Base-by-base conservation (phyloP, 2,113 vertebrate genomes). In the Hepsetus odoe region DNA sequence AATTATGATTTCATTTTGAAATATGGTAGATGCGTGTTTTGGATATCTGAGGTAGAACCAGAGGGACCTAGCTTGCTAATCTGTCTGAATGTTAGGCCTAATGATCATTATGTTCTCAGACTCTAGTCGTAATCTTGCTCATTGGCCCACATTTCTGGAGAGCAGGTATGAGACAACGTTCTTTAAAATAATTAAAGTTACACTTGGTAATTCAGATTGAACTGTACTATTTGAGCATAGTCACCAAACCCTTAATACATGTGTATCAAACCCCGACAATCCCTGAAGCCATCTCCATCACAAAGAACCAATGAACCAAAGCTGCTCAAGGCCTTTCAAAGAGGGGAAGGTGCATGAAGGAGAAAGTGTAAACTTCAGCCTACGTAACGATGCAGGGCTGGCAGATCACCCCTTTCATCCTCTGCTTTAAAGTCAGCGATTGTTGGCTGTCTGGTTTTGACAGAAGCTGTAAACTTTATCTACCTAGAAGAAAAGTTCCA, bases 1-100 rank as follows among this genome's bases (percentile, higher is more conserved):
- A 53, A 55, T 55, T 53, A 55, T 35, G n/a, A 14, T 11, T 70
- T n/a, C 28, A 7, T 70, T 70, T 24, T 71, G 30, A 53, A 55
- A 71, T 70, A 46, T 16, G 18, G 38, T 28, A 7, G 16, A 30
- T 5, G 66, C 18, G 8, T 18, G 22, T n/a, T 3, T 24, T 55
- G 46, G 6, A 20, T 2, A 20, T 20, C 16, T 49, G 20, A 12
- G 5, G 46, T 18, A 55, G 51, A 55, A 11, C 20, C 44, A 51
- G 2, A n/a, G 26, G 4, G 18, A 70, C 18, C 44, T 69, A 14
- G 7, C 49, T 13, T 32, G 24, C 7, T n/a, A 13, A 32, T 51
- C 26, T 18, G 46, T 20, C 3, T 49, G 6, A 18, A 18, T 2
- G 18, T 18, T 49, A n/a, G n/a, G 46, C 16, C 16, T 20, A 53